phyloP scores from a whole-genome alignment of 2,797 vertebrate species.

The Neopelma chrysocephalum region DNA sequence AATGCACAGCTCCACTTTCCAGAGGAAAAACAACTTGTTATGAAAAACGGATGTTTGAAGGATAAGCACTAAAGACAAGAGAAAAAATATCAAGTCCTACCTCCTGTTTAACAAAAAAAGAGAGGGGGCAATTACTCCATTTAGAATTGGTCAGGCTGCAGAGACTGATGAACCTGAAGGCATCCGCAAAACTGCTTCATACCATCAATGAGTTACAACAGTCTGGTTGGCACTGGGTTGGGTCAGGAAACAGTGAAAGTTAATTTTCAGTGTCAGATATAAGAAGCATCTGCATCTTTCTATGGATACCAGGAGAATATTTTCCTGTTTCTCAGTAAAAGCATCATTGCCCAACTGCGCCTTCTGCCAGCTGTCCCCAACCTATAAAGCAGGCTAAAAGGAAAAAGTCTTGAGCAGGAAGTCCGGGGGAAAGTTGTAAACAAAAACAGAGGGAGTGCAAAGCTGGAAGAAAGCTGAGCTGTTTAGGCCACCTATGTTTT shows the following conservation, averaged over 20 bases:
- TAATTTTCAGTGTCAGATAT: not conserved
- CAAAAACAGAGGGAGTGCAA: not conserved
- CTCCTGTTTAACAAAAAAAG: not conserved
- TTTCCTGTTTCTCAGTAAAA: not conserved
- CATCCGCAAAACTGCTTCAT: not conserved
- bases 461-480: not conserved
- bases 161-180: not conserved
- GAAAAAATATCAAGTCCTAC: not conserved
- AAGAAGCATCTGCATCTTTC: not conserved
- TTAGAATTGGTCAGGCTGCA: not conserved
- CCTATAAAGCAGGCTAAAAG: not conserved
- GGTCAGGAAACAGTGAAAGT: not conserved
- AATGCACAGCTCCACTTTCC: not conserved
- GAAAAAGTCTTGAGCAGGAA: not conserved
- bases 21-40: not conserved
- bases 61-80: not conserved
- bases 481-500: not conserved
- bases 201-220: not conserved
- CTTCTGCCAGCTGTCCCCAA: not conserved
- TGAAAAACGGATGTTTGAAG: not conserved
- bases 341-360: not conserved
- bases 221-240: not conserved
- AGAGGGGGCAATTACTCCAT: not conserved
- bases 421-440: not conserved
- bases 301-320: not conserved